Evolutionary conservation across 2,113 vertebrate species (phyloP), one percentile per base, ranked within the genome.

Genomic region (Chamaea fasciata): DNA sequence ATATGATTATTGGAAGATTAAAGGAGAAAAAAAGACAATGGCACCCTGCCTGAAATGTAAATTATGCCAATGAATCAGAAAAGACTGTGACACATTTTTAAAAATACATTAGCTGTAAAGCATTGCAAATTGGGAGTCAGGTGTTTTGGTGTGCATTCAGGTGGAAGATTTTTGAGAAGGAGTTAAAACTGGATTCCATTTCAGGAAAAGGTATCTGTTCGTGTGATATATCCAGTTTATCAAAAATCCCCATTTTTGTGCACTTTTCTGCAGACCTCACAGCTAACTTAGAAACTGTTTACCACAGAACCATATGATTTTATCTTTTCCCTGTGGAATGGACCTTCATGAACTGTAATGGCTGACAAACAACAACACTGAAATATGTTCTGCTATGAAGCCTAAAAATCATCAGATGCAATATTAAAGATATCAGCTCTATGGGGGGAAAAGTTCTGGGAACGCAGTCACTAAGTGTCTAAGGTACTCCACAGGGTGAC

Each of bases 1-100:
- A 90, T 86, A 81, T 83, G 50, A 96, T 94, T 95, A 94, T 92
- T 90, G 60, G 82, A 97, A 97, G 87, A 89, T 96, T 95, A 97
- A 96, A 97, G 89, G 95, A 96, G 59, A 79, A 95, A 92, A 95
- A 75, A 94, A 76, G 70, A 50, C 74, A 92, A 90, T 78, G 83
- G 42, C 47, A 93, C 21, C 8, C n/a, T 57, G 39, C 94, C 64
- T 69, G 17, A 50, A 83, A 83, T 89, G 67, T 76, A 92, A 76
- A 96, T 89, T 76, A 80, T 53, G 26, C 20, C 71, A 81, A 60
- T 90, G 69, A 94, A 87, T 86, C 44, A 95, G 81, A 85, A 97
- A 93, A 44, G 70, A 91, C 60, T 39, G 18, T 67, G 86, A 24
- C 60, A 53, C n/a, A 14, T 93, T 95, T 92, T 88, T 67, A 14